Conservation (phyloP, 2,113 vertebrate genomes). For the Pelmatolapia mariae region DNA sequence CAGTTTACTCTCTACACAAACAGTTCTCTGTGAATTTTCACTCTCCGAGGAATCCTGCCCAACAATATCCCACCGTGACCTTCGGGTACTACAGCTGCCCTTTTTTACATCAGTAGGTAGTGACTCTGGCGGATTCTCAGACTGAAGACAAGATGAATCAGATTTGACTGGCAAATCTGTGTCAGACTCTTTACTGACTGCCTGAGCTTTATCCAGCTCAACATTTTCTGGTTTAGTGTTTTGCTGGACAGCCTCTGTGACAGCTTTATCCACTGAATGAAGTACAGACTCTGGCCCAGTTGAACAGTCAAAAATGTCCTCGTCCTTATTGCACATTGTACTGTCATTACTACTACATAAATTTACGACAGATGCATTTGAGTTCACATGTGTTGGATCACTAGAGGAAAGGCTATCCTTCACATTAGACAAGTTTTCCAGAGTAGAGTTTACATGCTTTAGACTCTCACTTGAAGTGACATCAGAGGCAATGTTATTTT, state of each 20-base stretch:
- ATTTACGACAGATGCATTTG: background rate
- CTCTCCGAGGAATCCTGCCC: constrained; percentile 59
- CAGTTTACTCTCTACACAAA: constrained; percentile 40
- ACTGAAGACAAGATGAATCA: constrained; percentile 9
- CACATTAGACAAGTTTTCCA: constrained; percentile 22
- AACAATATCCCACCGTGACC: constrained; percentile 76
- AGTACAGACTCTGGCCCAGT: constrained; percentile 8
- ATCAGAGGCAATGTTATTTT: constrained; percentile 12
- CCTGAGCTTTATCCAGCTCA: background rate
- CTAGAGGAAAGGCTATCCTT: constrained; percentile 12
- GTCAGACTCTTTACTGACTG: background rate
- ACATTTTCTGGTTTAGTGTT: constrained; percentile 46
- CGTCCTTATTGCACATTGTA: constrained; percentile 2
- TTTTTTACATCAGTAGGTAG: constrained; percentile 40
- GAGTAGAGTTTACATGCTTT: background rate
- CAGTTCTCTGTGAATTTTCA: constrained; percentile 35
- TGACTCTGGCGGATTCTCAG: constrained; percentile 35
- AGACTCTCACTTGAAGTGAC: background rate
- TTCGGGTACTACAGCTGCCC: constrained; percentile 44
- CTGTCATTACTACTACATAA: constrained; percentile 16
- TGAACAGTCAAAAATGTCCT: constrained; percentile 16
- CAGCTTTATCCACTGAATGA: constrained; percentile 18
- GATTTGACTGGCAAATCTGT: background rate
- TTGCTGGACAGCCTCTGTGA: constrained; percentile 28
- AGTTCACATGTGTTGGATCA: constrained; percentile 6